Evolutionary conservation across 1,140 invertebrate species (phyloP).

Genomic region (Drosophila repletoides): DNA sequence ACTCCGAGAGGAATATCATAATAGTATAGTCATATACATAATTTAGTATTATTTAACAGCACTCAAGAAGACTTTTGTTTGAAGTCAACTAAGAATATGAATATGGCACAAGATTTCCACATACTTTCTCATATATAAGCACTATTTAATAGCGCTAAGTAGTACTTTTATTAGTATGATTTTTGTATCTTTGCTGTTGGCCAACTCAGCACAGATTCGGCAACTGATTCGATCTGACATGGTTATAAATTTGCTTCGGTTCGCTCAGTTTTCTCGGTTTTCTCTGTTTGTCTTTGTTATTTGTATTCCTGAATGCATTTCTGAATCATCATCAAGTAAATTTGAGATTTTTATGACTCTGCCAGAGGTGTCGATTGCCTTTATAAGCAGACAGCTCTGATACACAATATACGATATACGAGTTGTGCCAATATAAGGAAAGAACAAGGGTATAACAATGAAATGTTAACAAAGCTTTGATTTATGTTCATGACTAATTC

Average conservation of each 20-base stretch:
- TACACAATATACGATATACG: neutral
- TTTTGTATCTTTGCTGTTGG: neutral
- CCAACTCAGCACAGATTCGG: neutral
- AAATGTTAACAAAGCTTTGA: neutral
- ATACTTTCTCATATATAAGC: neutral
- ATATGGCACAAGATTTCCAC: constrained; percentile 3
- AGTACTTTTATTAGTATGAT: neutral
- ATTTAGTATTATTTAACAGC: constrained; percentile 30
- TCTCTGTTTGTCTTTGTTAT: neutral
- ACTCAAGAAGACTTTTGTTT: neutral
- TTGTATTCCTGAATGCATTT: neutral
- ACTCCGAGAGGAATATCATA: neutral
- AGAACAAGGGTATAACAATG: too few species aligned
- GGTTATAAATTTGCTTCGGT: too few species aligned
- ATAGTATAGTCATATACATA: constrained; percentile 9
- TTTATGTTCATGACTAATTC: neutral
- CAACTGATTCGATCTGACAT: neutral
- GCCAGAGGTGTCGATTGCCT: constrained; percentile 13
- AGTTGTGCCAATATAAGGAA: neutral
- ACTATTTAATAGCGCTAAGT: neutral
- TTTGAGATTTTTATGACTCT: constrained; percentile 1
- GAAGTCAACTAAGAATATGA: neutral
- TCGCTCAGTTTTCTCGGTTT: too few species aligned
- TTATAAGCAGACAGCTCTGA: too few species aligned
- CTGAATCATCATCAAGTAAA: neutral